Conservation (phyloP, 1,140 invertebrate genomes). For the Vanessa tameamea region DNA sequence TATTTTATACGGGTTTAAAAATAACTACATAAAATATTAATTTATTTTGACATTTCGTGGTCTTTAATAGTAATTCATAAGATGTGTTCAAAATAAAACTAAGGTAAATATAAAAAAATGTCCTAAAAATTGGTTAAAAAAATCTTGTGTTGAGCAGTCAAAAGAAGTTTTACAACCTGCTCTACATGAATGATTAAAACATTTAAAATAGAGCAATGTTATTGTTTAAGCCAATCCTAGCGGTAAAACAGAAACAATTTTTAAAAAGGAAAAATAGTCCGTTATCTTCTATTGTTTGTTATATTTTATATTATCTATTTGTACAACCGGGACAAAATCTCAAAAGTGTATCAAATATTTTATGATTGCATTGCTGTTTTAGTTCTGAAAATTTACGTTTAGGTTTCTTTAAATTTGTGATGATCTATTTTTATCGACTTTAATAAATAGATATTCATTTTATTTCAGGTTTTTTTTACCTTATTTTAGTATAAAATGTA, state of each 20-base stretch:
- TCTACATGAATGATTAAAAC: background rate
- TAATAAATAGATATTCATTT: no score
- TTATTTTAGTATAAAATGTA: no score
- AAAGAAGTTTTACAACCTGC: background rate
- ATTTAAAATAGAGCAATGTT: slow-evolving; percentile 1
- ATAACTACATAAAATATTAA: no score
- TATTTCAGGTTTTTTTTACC: no score
- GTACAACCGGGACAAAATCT: background rate
- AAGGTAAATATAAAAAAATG: background rate
- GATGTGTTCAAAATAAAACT: no score
- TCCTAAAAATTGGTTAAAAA: background rate
- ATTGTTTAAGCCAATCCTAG: background rate
- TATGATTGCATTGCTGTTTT: no score
- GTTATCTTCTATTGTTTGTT: background rate
- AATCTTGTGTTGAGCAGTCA: background rate
- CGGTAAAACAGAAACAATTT: background rate
- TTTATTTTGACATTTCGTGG: no score
- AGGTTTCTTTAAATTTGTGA: no score
- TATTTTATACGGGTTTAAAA: no score
- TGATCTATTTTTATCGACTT: no score
- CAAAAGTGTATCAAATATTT: background rate
- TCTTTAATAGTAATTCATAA: no score
- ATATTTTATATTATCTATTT: background rate
- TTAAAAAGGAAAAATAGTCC: background rate
- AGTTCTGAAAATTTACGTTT: no score